Evolutionary conservation across 2,888 invertebrate species (phyloP), one percentile per base, ranked within the genome.

Genomic region (Thecophora atra): DNA sequence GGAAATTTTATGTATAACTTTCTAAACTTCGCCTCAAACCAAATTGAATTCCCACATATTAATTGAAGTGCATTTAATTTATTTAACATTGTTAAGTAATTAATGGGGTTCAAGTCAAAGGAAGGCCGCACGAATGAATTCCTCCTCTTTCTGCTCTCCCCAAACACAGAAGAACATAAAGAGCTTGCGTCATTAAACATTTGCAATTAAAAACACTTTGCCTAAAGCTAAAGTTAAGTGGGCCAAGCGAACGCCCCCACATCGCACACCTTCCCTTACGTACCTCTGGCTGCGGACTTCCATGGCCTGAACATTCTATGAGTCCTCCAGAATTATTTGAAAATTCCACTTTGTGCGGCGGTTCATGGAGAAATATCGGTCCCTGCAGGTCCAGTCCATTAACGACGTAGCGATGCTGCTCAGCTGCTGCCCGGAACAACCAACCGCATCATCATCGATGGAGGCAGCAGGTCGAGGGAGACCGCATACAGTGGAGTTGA

Each of bases 291-390:
- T 90, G 88, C 71, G 93, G 93, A 81, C 89, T 90, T 73, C 91
- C 91, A 79, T 89, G 90, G 17, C 91, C 91, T 63, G 90, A 88
- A 81, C 93, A 94, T 85, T 90, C 92, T 78, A 93, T 89, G 72
- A 89, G 88, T 54, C 89, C 90, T 15, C 93, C 93, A 0, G 92
- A 91, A 83, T 91, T 91, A 87, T 93, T 93, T 80, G 92, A 91
- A 87, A 93, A 93, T 85, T 93, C 93, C 73, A 93, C 90, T 83
- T 90, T 90, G 82, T 92, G 92, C 30, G 91, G 90, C 5, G 93
- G 93, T 83, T 93, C 93, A 79, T 89, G 88, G 77, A 90, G 87
- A 85, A 93, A 90, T 79, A 89, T 88, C 73, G 91, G 90, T 77
- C 92, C 91, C 81, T 92, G 92, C 72, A 92, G 89, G 87, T 93